A percentile compares a stretch with the other conserved stretches of the same genome.
These are phyloP conservation scores for Eurypyga helias DNA, from an alignment of 2,113 vertebrate genomes.

Conservation along the genomic window DNA sequence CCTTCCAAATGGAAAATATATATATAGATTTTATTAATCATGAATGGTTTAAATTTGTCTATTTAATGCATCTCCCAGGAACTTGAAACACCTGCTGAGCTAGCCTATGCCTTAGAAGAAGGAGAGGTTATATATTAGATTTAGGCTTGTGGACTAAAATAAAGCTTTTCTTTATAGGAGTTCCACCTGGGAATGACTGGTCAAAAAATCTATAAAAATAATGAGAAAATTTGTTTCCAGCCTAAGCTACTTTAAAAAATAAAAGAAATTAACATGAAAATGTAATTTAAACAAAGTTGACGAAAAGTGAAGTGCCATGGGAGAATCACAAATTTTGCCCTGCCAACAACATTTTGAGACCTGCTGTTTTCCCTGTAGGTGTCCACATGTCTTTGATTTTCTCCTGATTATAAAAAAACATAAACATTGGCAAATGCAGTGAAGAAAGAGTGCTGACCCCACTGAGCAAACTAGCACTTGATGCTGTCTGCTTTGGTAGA, in stretches of 20 bases:
- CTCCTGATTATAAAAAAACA: constrained; percentile 66
- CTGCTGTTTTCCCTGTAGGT: constrained; percentile 61
- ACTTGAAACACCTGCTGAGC: constrained; percentile 64
- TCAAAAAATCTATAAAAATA: constrained; percentile 26
- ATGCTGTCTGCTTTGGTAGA: constrained; percentile 17
- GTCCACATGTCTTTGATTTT: constrained; percentile 76
- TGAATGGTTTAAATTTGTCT: constrained; percentile 45
- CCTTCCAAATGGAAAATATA: not conserved
- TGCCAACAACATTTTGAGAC: constrained; percentile 46
- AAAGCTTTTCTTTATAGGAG: constrained; percentile 47
- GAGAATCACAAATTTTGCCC: constrained; percentile 22
- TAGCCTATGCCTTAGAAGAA: constrained; percentile 47
- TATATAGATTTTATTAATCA: not conserved
- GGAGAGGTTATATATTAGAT: not conserved
- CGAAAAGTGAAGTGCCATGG: not conserved
- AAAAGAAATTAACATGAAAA: constrained; percentile 35
- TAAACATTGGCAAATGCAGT: constrained; percentile 68
- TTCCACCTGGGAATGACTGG: constrained; percentile 11
- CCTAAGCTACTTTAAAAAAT: not conserved
- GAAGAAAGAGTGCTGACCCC: constrained; percentile 41
- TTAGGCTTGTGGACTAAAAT: constrained; percentile 32
- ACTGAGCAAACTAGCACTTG: constrained; percentile 32
- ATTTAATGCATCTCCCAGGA: constrained; percentile 58
- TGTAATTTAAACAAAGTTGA: not conserved
- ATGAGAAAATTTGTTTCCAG: constrained; percentile 24